Conservation (phyloP, 2,113 vertebrate genomes). For the Mastomys natalensis region DNA sequence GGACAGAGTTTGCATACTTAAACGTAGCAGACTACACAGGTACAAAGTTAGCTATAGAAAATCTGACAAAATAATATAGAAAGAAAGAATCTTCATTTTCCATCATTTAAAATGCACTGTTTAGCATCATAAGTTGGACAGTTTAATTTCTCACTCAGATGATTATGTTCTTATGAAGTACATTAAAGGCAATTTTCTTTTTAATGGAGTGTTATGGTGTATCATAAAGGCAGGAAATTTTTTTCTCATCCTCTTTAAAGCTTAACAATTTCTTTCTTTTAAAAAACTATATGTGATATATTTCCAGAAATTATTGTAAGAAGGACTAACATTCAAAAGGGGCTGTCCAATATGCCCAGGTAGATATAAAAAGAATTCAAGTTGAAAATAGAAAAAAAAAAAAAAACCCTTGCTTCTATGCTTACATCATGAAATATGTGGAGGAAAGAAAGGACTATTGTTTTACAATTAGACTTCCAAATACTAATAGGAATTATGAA, state of each 20-base stretch:
- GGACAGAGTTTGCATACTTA: not conserved
- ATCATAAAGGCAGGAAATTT: not conserved
- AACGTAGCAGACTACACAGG: not conserved
- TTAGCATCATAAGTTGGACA: not conserved
- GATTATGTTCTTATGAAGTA: conserved; percentile 40
- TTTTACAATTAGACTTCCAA: not conserved
- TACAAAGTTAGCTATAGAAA: not conserved
- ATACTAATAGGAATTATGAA: not conserved
- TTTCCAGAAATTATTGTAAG: not conserved
- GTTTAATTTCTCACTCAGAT: conserved; percentile 7
- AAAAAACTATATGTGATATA: not conserved
- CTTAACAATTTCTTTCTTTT: not conserved
- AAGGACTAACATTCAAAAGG: not conserved
- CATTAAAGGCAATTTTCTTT: not conserved
- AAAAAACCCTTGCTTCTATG: not conserved
- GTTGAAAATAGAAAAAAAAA: not conserved
- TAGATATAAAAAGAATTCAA: not conserved
- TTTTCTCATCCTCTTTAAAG: not conserved
- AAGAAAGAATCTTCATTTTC: not conserved
- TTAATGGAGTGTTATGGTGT: not conserved
- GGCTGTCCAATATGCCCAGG: not conserved
- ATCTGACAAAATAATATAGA: not conserved
- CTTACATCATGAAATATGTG: not conserved
- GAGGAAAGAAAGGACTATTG: not conserved
- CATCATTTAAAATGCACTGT: not conserved